A percentile compares a stretch with the other conserved stretches of the same genome.
phyloP scores from a whole-genome alignment of 1,140 invertebrate genomes.

The Adoxophyes honmai region DNA sequence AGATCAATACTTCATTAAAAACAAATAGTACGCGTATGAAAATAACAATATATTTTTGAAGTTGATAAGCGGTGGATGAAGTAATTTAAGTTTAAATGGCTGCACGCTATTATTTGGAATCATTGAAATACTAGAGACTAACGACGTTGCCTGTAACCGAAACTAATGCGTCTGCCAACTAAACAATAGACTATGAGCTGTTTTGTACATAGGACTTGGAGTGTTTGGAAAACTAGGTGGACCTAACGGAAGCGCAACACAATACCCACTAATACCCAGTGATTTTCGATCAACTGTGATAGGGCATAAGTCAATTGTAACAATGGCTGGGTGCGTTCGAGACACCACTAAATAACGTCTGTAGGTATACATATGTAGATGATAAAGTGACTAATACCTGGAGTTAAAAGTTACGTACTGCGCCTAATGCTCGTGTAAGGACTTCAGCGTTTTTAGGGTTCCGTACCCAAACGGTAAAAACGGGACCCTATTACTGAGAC shows the following conservation, averaged over 20 bases:
- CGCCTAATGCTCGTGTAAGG: too few relatives aligned
- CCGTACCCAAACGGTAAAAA: too few relatives aligned
- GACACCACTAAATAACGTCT: slow-evolving; percentile 1
- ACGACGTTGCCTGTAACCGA: background rate
- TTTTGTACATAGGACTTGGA: slow-evolving; percentile 1
- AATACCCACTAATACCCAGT: slow-evolving; percentile 52
- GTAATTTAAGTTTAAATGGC: too few relatives aligned
- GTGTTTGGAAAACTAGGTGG: slow-evolving; percentile 7
- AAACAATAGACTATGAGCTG: slow-evolving; percentile 6
- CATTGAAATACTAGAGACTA: background rate
- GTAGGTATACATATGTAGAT: too few relatives aligned
- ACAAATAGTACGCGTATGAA: too few relatives aligned
- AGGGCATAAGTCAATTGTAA: slow-evolving; percentile 53
- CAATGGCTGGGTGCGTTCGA: slow-evolving; percentile 58
- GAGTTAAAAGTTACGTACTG: too few relatives aligned
- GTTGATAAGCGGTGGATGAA: too few relatives aligned
- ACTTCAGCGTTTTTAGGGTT: too few relatives aligned
- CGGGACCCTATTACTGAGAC: too few relatives aligned
- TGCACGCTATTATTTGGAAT: background rate
- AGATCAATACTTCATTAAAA: too few relatives aligned
- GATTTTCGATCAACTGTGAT: slow-evolving; percentile 39
- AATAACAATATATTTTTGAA: too few relatives aligned
- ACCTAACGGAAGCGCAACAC: slow-evolving; percentile 28
- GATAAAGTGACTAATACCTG: too few relatives aligned
- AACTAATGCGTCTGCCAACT: background rate